phyloP scores from a whole-genome alignment of 2,888 invertebrate genomes.

The Acanthococcus lagerstroemiae region DNA sequence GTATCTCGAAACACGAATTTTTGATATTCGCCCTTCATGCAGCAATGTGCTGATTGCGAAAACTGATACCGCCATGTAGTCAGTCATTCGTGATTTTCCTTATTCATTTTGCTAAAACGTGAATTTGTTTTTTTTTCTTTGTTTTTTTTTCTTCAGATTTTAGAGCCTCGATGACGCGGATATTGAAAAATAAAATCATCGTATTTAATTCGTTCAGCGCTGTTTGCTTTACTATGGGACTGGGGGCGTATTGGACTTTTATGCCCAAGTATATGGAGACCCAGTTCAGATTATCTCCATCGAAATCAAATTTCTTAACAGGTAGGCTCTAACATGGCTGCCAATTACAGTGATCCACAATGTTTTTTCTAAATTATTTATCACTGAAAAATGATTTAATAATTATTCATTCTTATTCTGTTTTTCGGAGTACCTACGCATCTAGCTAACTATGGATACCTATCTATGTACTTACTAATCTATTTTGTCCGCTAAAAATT shows the following conservation, averaged over 20 bases:
- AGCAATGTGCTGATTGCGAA: too few species aligned
- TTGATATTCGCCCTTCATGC: too few species aligned
- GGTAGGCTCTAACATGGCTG: constrained; percentile 40
- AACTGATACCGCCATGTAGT: too few species aligned
- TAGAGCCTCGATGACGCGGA: constrained; percentile 38
- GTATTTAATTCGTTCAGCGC: constrained; percentile 44
- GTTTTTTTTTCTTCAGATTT: constrained; percentile 38
- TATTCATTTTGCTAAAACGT: too few species aligned
- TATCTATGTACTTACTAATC: too few species aligned
- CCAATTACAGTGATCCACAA: neutral
- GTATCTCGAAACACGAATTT: too few species aligned
- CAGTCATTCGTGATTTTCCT: too few species aligned
- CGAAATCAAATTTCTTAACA: constrained; percentile 45
- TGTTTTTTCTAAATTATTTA: neutral
- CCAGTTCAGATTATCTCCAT: constrained; percentile 45
- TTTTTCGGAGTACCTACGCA: too few species aligned
- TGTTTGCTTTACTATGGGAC: constrained; percentile 43
- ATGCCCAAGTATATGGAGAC: constrained; percentile 49
- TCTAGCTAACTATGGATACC: too few species aligned
- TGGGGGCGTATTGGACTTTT: constrained; percentile 45
- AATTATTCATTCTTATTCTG: neutral
- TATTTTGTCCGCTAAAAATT: neutral
- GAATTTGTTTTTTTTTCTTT: too few species aligned
- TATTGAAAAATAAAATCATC: constrained; percentile 43
- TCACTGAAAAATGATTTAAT: too few species aligned